A percentile compares a stretch with the other conserved stretches of the same genome.
phyloP scores from a whole-genome alignment of 2,113 vertebrate species.

The Rhagologus leucostigma region DNA sequence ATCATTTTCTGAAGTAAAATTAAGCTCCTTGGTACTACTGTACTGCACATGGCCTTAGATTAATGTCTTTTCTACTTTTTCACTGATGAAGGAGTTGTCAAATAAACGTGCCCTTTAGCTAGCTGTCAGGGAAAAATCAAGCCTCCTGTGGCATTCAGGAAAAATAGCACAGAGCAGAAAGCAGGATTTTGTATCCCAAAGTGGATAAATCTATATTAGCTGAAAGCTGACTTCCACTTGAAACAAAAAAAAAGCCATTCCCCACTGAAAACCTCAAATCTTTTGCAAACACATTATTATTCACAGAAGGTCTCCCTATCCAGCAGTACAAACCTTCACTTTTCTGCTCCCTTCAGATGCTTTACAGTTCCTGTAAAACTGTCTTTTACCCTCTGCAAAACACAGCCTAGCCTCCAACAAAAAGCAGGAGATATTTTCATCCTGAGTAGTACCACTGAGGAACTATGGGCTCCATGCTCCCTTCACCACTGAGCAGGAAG shows the following conservation, averaged over 20 bases:
- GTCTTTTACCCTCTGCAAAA: not conserved
- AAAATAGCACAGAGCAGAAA: slow-evolving; percentile 44
- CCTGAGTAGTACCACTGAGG: not conserved
- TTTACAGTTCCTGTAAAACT: not conserved
- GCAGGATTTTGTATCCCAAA: slow-evolving; percentile 41
- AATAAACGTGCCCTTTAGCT: slow-evolving; percentile 59
- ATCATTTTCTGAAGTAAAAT: not conserved
- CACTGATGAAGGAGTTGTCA: slow-evolving; percentile 55
- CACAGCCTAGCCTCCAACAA: not conserved
- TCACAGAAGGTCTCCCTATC: not conserved
- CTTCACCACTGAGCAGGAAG: not conserved
- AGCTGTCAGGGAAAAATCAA: slow-evolving; percentile 54
- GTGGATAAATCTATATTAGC: slow-evolving; percentile 46
- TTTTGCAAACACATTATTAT: slow-evolving; percentile 18
- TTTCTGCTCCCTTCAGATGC: not conserved
- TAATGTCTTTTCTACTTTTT: slow-evolving; percentile 52
- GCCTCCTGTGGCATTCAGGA: slow-evolving; percentile 28
- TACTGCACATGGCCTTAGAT: slow-evolving; percentile 1
- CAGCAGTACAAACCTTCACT: not conserved
- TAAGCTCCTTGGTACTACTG: not conserved
- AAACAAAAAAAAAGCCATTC: slow-evolving; percentile 9
- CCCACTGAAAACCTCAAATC: slow-evolving; percentile 10
- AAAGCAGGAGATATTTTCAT: not conserved
- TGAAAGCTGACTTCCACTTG: slow-evolving; percentile 34
- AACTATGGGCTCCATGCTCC: rapidly evolving